A percentile compares a stretch with the other conserved stretches of the same genome.
phyloP scores from a whole-genome alignment of 2,113 vertebrate genomes.

The Apteryx owenii region DNA sequence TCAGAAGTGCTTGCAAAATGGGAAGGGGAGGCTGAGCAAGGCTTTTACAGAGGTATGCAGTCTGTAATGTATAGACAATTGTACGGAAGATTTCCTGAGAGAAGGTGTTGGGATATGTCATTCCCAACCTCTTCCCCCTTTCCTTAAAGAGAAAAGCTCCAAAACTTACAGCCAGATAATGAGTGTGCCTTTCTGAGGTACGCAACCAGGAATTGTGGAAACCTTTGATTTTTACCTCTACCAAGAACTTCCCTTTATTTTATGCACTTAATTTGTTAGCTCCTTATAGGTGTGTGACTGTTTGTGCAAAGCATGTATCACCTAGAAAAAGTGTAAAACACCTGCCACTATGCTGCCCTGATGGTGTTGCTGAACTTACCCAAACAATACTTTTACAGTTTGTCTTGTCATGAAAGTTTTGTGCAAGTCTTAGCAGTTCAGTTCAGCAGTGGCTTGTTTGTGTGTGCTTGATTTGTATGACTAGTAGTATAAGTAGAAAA shows the following conservation, averaged over 20 bases:
- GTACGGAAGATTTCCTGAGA: neutral
- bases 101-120: accelerated
- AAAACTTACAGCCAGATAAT: neutral
- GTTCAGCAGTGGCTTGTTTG: neutral
- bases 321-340: neutral
- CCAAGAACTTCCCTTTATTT: neutral
- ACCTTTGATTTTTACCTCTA: neutral
- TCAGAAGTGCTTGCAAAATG: neutral
- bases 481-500: neutral
- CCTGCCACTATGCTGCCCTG: neutral
- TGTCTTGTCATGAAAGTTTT: neutral
- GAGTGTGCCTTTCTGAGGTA: neutral
- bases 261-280: neutral
- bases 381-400: neutral
- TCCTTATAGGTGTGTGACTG: neutral
- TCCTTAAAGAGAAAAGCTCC: neutral
- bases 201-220: neutral
- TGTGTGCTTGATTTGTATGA: neutral
- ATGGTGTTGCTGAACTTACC: neutral
- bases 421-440: neutral
- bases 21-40: neutral
- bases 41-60: neutral
- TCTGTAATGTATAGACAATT: neutral
- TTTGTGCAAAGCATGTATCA: neutral
- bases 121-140: accelerated